Evolutionary conservation across 2,113 vertebrate species (phyloP).

Genomic region (Synodontis membranacea): DNA sequence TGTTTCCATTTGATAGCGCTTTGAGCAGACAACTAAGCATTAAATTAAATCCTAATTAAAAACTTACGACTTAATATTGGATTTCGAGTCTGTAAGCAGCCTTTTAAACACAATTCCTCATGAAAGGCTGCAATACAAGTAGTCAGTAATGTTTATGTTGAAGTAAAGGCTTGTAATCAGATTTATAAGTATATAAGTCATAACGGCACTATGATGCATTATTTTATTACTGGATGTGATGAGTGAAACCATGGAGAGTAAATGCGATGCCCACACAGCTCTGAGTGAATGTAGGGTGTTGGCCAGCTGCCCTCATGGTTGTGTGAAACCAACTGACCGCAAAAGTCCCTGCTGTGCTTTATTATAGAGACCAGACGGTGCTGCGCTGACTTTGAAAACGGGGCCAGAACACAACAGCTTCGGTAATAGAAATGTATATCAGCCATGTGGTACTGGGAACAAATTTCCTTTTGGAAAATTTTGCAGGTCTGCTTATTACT

Average conservation of each 20-base stretch:
- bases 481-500: background rate
- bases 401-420: background rate
- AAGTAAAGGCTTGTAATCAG: background rate
- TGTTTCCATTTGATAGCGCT: background rate
- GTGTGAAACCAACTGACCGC: conserved; percentile 23
- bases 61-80: background rate
- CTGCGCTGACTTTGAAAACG: conserved; percentile 1
- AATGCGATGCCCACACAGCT: background rate
- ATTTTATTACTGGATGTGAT: background rate
- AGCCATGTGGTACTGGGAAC: background rate
- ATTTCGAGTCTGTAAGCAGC: background rate
- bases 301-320: background rate
- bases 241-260: background rate
- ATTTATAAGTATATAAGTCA: background rate
- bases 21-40: background rate
- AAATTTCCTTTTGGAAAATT: background rate
- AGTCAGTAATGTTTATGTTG: background rate
- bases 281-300: background rate
- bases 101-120: background rate
- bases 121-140: too few species aligned
- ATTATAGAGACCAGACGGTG: conserved; percentile 39
- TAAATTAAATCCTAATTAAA: background rate
- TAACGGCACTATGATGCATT: background rate
- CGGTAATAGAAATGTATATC: conserved; percentile 7
- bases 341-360: conserved; percentile 35